A percentile compares a stretch with the other conserved stretches of the same genome.
Evolutionary conservation across 2,113 vertebrate genomes (phyloP).

Genomic region (Chionomys nivalis): DNA sequence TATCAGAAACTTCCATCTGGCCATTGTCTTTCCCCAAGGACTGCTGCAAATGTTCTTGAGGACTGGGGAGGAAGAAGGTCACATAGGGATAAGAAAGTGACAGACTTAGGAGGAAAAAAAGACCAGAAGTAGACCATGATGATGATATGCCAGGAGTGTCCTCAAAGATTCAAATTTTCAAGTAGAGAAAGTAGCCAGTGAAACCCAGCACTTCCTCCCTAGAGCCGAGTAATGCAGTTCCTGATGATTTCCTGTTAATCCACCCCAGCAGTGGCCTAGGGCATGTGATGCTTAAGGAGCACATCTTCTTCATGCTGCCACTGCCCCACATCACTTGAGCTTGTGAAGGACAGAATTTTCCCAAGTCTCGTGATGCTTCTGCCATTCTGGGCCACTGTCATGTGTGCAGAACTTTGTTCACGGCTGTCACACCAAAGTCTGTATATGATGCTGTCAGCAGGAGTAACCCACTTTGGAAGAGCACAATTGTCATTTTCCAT

Average conservation of each 20-base stretch:
- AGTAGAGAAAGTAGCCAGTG: not conserved
- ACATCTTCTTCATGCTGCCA: not conserved
- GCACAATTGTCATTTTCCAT: not conserved
- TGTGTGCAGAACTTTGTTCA: not conserved
- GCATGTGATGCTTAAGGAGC: not conserved
- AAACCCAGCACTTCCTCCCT: not conserved
- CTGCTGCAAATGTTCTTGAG: not conserved
- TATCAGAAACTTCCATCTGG: not conserved
- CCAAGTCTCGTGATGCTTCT: not conserved
- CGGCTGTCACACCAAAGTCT: not conserved
- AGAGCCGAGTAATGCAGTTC: not conserved
- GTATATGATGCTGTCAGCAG: not conserved
- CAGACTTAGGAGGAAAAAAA: not conserved
- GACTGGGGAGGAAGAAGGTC: not conserved
- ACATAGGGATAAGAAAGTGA: not conserved
- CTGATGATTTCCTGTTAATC: not conserved
- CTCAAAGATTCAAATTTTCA: not conserved
- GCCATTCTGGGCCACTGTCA: not conserved
- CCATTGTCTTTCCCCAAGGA: not conserved
- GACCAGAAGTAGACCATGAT: not conserved
- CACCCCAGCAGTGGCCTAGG: not conserved
- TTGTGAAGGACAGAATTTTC: not conserved
- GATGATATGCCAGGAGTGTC: not conserved
- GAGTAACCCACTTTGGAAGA: not conserved
- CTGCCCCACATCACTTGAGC: not conserved